These are phyloP conservation scores for Coptodon rendalli DNA, from an alignment of 2,113 vertebrate genomes.

Conservation along the genomic window DNA sequence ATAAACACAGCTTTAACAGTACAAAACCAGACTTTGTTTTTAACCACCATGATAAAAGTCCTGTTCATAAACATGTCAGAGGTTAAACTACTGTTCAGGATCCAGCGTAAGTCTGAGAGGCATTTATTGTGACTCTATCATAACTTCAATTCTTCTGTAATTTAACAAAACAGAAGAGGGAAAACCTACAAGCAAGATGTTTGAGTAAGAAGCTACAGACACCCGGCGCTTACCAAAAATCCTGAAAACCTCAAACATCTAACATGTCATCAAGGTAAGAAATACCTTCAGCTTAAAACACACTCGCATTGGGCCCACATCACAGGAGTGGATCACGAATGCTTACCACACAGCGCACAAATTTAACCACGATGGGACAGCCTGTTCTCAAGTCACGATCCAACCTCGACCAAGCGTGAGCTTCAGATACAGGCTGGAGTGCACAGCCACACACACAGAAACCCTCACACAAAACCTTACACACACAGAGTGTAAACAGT, in stretches of 20 bases:
- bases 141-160: neutral
- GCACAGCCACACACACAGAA: neutral
- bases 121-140: neutral
- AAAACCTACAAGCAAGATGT: neutral
- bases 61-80: neutral
- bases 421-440: neutral
- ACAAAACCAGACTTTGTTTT: neutral
- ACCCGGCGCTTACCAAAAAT: neutral
- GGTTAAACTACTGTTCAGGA: neutral
- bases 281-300: neutral
- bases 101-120: neutral
- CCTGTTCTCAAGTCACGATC: constrained; percentile 9
- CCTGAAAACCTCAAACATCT: neutral
- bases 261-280: neutral
- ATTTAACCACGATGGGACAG: neutral
- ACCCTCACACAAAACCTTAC: neutral
- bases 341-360: neutral
- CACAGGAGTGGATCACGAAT: neutral
- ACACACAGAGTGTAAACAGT: neutral
- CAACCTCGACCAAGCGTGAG: neutral
- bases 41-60: neutral
- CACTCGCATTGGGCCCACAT: neutral
- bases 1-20: neutral
- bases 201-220: neutral
- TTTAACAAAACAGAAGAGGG: neutral